Conservation (phyloP, 2,113 vertebrate species). For the Struthio camelus region DNA sequence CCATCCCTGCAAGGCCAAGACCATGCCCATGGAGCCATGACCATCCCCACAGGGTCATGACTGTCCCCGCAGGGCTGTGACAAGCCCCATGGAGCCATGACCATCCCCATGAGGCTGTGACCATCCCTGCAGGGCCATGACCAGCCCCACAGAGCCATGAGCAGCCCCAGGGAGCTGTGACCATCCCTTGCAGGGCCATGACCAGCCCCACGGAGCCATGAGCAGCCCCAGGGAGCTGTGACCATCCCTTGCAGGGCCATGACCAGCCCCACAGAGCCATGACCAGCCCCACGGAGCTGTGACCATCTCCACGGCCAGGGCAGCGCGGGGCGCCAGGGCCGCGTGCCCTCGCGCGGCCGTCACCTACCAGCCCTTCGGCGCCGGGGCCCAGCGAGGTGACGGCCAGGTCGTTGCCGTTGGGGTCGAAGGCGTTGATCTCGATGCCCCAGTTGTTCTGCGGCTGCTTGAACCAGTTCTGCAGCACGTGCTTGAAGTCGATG, state of each 20-base stretch:
- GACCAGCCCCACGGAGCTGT: background rate
- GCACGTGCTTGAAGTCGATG: conserved; percentile 98
- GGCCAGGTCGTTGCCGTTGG: conserved; percentile 94
- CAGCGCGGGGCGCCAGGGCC: rapidly evolving
- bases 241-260: background rate
- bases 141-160: too few species aligned
- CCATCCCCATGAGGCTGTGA: too few species aligned
- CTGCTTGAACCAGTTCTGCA: conserved; percentile 99
- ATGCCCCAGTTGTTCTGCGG: conserved; percentile 99
- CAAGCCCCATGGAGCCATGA: background rate
- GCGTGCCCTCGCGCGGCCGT: rapidly evolving
- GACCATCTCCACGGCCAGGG: rapidly evolving
- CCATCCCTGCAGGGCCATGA: too few species aligned
- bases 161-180: too few species aligned
- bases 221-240: too few species aligned
- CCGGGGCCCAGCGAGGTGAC: conserved; percentile 94
- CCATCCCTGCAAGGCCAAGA: background rate
- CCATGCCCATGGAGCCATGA: too few species aligned
- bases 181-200: too few species aligned
- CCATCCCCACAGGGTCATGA: rapidly evolving
- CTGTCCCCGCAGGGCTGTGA: background rate
- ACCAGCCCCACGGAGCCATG: too few species aligned
- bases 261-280: background rate
- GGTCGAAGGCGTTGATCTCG: conserved; percentile 97
- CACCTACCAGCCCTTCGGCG: conserved; percentile 95